These are phyloP conservation scores for Tetheella fluctuosa DNA, from an alignment of 2,888 invertebrate species.

Conservation along the genomic window DNA sequence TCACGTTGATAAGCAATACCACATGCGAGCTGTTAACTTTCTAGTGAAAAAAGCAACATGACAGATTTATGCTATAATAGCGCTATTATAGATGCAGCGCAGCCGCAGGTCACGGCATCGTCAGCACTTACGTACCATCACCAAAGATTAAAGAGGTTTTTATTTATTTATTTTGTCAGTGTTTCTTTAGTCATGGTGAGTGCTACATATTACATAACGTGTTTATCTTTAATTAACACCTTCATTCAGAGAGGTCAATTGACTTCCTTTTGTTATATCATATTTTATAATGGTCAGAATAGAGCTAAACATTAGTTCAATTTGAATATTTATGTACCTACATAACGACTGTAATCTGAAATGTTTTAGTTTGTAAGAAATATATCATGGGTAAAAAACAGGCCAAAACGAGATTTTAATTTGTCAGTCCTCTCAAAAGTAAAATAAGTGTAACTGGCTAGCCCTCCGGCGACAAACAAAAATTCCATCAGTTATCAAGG, in stretches of 20 bases:
- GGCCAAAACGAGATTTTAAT: neutral
- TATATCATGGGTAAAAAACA: neutral
- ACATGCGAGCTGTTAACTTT: neutral
- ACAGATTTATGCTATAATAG: constrained; percentile 6
- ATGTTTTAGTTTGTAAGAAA: too few species aligned
- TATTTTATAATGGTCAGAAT: neutral
- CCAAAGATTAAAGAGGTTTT: constrained; percentile 1
- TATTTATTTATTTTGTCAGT: constrained; percentile 7
- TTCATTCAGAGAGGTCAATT: constrained; percentile 7
- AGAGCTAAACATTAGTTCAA: neutral
- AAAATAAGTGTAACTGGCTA: neutral
- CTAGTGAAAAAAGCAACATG: constrained; percentile 6
- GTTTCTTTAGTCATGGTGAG: neutral
- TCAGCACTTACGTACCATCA: constrained; percentile 8
- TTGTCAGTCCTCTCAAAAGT: neutral
- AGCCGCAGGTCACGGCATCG: constrained; percentile 5
- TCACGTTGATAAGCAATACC: neutral
- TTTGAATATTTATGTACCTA: neutral
- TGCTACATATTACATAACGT: constrained; percentile 5
- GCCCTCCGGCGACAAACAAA: constrained; percentile 1
- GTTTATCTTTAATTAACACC: constrained; percentile 7
- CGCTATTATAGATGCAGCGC: neutral
- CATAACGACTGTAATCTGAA: too few species aligned
- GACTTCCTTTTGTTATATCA: constrained; percentile 10
- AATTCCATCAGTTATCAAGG: constrained; percentile 8